phyloP scores from a whole-genome alignment of 2,888 invertebrate species.

The Noctua janthina region DNA sequence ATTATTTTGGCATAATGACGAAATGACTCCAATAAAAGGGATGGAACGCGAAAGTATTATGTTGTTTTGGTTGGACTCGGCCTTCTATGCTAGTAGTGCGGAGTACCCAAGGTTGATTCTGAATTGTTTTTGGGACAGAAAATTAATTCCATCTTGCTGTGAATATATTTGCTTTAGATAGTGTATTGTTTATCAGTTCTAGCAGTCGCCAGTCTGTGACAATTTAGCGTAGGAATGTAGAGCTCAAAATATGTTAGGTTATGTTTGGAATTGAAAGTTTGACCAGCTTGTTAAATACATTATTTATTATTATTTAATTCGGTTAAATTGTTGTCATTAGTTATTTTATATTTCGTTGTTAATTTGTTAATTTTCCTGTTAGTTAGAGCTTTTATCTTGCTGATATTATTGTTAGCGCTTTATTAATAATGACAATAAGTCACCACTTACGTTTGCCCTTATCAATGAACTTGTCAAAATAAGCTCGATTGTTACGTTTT shows the following conservation, averaged over 20 bases:
- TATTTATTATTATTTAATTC: neutral
- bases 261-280: slow-evolving; percentile 16
- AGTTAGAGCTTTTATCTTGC: neutral
- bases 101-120: neutral
- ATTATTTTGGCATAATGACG: neutral
- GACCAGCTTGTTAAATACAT: neutral
- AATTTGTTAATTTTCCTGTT: slow-evolving; percentile 3
- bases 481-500: neutral
- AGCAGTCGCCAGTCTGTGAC: neutral
- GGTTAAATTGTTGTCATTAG: neutral
- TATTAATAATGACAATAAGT: neutral
- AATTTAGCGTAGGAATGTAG: neutral
- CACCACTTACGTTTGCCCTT: slow-evolving; percentile 21
- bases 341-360: neutral
- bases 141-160: neutral
- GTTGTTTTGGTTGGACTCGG: slow-evolving; percentile 1
- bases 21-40: neutral
- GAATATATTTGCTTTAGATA: neutral
- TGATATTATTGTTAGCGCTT: neutral
- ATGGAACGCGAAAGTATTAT: slow-evolving; percentile 29
- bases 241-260: slow-evolving; percentile 28
- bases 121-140: neutral
- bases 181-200: slow-evolving; percentile 6
- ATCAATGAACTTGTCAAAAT: slow-evolving; percentile 22
- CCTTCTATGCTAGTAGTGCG: neutral